Conservation (phyloP, 1,140 invertebrate genomes). For the Ganaspis sp. region DNA sequence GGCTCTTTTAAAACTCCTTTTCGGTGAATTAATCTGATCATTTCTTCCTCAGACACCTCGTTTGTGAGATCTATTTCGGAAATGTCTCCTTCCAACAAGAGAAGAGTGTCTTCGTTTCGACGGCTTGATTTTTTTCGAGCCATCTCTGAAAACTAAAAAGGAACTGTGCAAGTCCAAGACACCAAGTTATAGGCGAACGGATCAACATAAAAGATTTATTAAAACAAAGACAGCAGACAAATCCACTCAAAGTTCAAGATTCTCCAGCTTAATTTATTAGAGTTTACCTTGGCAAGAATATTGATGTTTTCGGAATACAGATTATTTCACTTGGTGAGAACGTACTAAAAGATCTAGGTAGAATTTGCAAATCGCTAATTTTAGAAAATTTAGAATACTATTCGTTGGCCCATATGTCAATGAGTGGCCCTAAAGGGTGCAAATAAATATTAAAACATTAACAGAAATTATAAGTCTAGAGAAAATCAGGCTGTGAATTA, state of each 20-base stretch:
- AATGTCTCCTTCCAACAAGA: slow-evolving; percentile 6
- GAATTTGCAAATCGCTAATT: slow-evolving; percentile 5
- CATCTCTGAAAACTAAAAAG: slow-evolving; percentile 23
- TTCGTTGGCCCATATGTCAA: not conserved
- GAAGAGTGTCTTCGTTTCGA: not conserved
- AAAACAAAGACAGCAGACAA: not conserved
- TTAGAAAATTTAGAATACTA: not conserved
- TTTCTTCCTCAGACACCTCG: not conserved
- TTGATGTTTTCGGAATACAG: not conserved
- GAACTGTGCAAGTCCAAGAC: slow-evolving; percentile 18
- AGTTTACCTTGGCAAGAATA: not conserved
- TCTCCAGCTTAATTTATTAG: not conserved
- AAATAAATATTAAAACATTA: not conserved
- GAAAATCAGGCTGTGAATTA: not conserved
- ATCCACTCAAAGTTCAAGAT: not conserved
- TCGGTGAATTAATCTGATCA: not conserved
- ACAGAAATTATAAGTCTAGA: not conserved
- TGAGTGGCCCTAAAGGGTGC: not conserved
- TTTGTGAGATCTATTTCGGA: not conserved
- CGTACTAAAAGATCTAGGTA: not conserved
- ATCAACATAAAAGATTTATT: not conserved
- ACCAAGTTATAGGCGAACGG: not conserved
- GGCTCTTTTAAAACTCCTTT: not conserved
- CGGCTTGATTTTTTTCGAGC: slow-evolving; percentile 3
- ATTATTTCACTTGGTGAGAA: not conserved